Evolutionary conservation across 1,140 invertebrate species (phyloP).

Genomic region (Trichoplusia ni): DNA sequence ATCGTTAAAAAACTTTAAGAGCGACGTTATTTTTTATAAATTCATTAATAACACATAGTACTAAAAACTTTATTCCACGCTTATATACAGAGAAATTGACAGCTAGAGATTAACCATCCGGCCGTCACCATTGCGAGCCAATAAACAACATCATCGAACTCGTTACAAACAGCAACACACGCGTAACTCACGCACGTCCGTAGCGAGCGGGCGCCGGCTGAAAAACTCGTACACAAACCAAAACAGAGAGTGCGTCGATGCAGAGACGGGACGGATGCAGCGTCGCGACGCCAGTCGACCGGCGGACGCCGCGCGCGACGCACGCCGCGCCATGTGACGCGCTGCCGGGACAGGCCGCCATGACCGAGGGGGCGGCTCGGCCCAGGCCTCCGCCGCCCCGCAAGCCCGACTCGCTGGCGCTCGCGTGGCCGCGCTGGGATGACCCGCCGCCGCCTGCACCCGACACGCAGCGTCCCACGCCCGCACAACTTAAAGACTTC

Average conservation of each 20-base stretch:
- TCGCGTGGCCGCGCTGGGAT: slow-evolving; percentile 68
- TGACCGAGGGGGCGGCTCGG: slow-evolving; percentile 74
- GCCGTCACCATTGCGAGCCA: background rate
- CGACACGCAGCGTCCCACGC: slow-evolving; percentile 53
- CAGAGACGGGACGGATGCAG: slow-evolving; percentile 40
- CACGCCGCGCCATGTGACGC: slow-evolving; percentile 62
- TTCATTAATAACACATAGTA: too few species aligned
- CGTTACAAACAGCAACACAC: slow-evolving; percentile 4
- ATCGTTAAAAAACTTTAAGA: too few species aligned
- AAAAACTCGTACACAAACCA: slow-evolving; percentile 34
- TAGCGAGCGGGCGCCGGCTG: slow-evolving; percentile 25
- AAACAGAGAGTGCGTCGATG: slow-evolving; percentile 53
- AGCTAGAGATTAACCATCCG: background rate
- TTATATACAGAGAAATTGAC: too few species aligned
- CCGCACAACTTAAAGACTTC: slow-evolving; percentile 69
- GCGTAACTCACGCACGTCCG: slow-evolving; percentile 25
- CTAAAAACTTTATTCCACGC: too few species aligned
- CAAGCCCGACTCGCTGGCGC: slow-evolving; percentile 71
- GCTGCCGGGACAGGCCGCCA: slow-evolving; percentile 58
- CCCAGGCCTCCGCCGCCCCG: slow-evolving; percentile 75
- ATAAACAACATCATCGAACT: slow-evolving; percentile 21
- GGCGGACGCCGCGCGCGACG: slow-evolving; percentile 67
- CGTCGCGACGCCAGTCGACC: slow-evolving; percentile 63
- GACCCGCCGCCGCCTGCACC: slow-evolving; percentile 75
- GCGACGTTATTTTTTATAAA: too few species aligned